Conservation (phyloP, 2,888 invertebrate species). For the Allolobophora icterica region DNA sequence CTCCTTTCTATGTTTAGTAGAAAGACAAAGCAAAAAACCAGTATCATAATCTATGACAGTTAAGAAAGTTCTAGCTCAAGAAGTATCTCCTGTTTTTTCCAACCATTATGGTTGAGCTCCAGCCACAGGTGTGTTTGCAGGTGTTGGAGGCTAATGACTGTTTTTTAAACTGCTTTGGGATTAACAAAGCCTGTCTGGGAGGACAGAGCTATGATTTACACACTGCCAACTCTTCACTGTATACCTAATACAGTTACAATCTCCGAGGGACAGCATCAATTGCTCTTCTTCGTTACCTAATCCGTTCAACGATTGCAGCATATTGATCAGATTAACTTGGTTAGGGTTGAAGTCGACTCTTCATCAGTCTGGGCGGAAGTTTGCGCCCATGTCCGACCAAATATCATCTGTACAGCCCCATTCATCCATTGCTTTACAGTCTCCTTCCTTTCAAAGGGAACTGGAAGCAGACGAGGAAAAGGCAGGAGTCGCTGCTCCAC, state of each 20-base stretch:
- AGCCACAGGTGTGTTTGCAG: too few species aligned
- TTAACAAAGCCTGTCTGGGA: too few species aligned
- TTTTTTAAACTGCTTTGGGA: too few species aligned
- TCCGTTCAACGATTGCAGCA: background rate
- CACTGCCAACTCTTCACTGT: too few species aligned
- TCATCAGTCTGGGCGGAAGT: background rate
- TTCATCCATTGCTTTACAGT: background rate
- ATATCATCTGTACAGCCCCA: background rate
- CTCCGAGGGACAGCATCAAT: background rate
- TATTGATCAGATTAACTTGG: background rate
- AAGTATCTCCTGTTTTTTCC: too few species aligned
- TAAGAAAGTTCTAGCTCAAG: too few species aligned
- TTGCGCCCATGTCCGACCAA: background rate
- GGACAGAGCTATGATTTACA: too few species aligned
- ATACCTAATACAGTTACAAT: background rate
- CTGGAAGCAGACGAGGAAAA: background rate
- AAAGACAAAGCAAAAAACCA: too few species aligned
- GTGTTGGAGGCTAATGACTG: too few species aligned
- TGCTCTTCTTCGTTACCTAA: background rate
- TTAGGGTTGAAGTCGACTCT: conserved; percentile 1
- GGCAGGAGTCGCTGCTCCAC: background rate
- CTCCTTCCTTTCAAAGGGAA: background rate
- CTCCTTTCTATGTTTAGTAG: too few species aligned
- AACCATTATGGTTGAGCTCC: too few species aligned
- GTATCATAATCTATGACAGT: too few species aligned